Evolutionary conservation across 2,113 vertebrate genomes (phyloP).

Genomic region (Epinephelus moara): DNA sequence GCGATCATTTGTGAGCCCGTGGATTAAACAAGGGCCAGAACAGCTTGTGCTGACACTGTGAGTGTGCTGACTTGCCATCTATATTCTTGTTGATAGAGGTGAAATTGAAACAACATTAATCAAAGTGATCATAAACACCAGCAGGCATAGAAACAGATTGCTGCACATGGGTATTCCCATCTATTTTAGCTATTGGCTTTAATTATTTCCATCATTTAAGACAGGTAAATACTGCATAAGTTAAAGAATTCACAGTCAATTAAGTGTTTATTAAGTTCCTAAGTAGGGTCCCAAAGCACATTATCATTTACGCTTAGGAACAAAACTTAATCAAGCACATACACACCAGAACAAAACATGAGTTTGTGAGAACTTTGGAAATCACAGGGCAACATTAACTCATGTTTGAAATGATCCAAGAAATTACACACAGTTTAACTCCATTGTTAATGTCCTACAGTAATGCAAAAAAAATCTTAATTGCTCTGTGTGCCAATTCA

Average conservation of each 20-base stretch:
- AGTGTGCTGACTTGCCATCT: conserved; percentile 3
- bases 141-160: conserved; percentile 2
- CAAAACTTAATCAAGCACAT: conserved; percentile 8
- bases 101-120: conserved; percentile 19
- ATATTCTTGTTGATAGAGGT: not conserved
- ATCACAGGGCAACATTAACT: conserved; percentile 16
- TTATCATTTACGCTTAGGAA: conserved; percentile 19
- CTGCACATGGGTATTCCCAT: not conserved
- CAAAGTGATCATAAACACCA: conserved; percentile 8
- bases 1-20: conserved; percentile 8
- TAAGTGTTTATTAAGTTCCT: conserved; percentile 23
- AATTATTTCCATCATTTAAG: conserved; percentile 23
- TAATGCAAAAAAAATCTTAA: conserved; percentile 41
- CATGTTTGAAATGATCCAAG: conserved; percentile 23
- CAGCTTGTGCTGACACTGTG: not conserved
- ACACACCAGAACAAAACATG: not conserved
- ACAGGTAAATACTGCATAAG: not conserved
- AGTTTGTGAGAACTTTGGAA: not conserved
- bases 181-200: conserved; percentile 9
- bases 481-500: conserved; percentile 38
- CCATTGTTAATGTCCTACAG: conserved; percentile 29
- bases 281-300: not conserved
- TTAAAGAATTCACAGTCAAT: conserved; percentile 34
- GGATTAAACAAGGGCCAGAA: conserved; percentile 26
- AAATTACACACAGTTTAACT: conserved; percentile 39